Evolutionary conservation across 2,888 invertebrate species (phyloP).

Genomic region (Chaetogeoica ovagalla): DNA sequence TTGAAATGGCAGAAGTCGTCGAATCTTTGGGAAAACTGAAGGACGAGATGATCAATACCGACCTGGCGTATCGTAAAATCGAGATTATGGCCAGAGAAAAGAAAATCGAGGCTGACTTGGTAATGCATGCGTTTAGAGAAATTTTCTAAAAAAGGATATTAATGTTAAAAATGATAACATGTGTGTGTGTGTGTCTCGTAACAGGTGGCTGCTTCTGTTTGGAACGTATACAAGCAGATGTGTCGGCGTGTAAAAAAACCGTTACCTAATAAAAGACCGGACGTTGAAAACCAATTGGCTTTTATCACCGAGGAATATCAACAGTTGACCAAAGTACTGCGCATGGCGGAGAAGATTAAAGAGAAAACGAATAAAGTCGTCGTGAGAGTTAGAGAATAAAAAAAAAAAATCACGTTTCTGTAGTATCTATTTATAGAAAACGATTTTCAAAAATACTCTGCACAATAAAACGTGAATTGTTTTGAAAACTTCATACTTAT

Average conservation of each 20-base stretch:
- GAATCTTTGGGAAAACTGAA: conserved; percentile 25
- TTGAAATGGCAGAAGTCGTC: conserved; percentile 27
- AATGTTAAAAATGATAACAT: background rate
- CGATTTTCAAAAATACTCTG: no score
- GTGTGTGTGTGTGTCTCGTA: background rate
- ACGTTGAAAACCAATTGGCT: conserved; percentile 25
- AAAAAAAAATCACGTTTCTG: background rate
- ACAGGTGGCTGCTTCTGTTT: conserved; percentile 35
- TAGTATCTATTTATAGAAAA: no score
- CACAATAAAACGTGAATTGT: no score
- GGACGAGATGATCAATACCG: conserved; percentile 36
- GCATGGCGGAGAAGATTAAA: conserved; percentile 45
- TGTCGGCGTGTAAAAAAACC: conserved; percentile 31
- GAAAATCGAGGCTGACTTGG: conserved; percentile 34
- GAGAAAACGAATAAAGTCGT: conserved; percentile 25
- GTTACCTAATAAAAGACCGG: conserved; percentile 18
- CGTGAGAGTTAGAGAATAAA: background rate
- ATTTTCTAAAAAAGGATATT: background rate
- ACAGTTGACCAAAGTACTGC: conserved; percentile 40
- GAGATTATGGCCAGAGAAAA: conserved; percentile 42
- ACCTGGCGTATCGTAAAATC: conserved; percentile 24
- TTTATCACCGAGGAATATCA: conserved; percentile 32
- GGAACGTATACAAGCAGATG: conserved; percentile 41
- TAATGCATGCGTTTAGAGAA: background rate
- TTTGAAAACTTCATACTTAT: no score